Base-by-base conservation (phyloP, 2,888 invertebrate genomes). In the Cancer borealis region DNA sequence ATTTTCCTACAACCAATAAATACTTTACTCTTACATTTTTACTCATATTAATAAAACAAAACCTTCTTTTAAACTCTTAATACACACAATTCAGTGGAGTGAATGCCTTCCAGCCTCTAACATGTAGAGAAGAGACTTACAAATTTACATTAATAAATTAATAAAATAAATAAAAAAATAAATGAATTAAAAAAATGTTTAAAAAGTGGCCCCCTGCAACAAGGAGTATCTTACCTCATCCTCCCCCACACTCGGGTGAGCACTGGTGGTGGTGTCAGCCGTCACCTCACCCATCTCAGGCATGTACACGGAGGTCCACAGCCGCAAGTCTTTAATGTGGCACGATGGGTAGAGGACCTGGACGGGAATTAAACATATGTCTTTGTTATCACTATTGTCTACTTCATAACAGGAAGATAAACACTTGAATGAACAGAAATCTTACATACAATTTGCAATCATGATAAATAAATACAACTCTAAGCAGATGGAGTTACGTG, bases 251-350 rank as follows among this genome's bases (percentile, higher is more conserved):
- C 54, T 92, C 10, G 91, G 73, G 87, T 94, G 93, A 39, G 89
- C 87, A 26, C 88, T 66, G 60, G 93, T 91, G 54, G 93, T 88
- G 49, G 93, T 79, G 26, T 95, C 95, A 30, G 93, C 95, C 26
- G 94, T 92, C n/a, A 93, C 91, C 84, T 91, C 93, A 3, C 92
- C 93, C 93, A 94, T 93, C 92, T 94, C 96, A 6, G 98, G 98
- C 96, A 98, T 97, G 97, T 98, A 99, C 95, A 99, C 97, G 96
- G 98, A 98, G 96, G 97, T 97, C 99, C 99, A 99, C 96, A 99
- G 97, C 94, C 97, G 97, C 96, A 99, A 97, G 96, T 98, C 98
- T 94, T 98, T 97, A 93, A 99, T 98, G 96, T 98, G 98, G 96
- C 97, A 98, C 96, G 98, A 98, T 92, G 99, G 98, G 98, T 98